Evolutionary conservation across 2,888 invertebrate species (phyloP).

Genomic region (Lydus trimaculatus): DNA sequence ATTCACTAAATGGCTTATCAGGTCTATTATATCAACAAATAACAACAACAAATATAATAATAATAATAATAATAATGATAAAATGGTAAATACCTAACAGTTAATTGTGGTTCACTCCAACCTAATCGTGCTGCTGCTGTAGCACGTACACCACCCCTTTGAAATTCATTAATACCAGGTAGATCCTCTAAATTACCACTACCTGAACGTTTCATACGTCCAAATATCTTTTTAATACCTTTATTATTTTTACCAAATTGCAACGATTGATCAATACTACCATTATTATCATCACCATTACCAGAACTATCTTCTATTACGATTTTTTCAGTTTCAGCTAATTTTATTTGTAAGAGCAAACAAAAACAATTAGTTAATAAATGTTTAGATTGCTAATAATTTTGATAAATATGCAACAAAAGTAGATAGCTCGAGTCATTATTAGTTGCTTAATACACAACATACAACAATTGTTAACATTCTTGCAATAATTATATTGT

Average conservation of each 20-base stretch:
- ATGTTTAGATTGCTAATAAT: conserved; percentile 2
- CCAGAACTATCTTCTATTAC: conserved; percentile 58
- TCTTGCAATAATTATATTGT: background rate
- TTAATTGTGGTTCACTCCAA: conserved; percentile 62
- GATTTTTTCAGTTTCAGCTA: conserved; percentile 72
- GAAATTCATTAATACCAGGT: conserved; percentile 69
- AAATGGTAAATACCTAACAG: conserved; percentile 53
- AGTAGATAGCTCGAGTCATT: conserved; percentile 46
- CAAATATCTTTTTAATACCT: conserved; percentile 73
- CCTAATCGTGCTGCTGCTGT: conserved; percentile 78
- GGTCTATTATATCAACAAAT: conserved; percentile 61
- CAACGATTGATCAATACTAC: conserved; percentile 53
- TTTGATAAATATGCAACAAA: background rate
- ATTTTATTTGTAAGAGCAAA: conserved; percentile 38
- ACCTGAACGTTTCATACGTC: conserved; percentile 73
- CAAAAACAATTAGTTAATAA: conserved; percentile 8
- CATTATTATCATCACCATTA: conserved; percentile 43
- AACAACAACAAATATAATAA: background rate
- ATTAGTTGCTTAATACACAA: conserved; percentile 30
- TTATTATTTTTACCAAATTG: conserved; percentile 59
- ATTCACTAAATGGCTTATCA: conserved; percentile 77
- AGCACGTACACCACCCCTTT: conserved; percentile 74
- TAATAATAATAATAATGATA: no score
- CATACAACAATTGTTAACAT: conserved; percentile 6
- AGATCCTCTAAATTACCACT: conserved; percentile 73